These are phyloP conservation scores for Morpho achilles DNA, from an alignment of 2,888 invertebrate genomes.

Conservation along the genomic window DNA sequence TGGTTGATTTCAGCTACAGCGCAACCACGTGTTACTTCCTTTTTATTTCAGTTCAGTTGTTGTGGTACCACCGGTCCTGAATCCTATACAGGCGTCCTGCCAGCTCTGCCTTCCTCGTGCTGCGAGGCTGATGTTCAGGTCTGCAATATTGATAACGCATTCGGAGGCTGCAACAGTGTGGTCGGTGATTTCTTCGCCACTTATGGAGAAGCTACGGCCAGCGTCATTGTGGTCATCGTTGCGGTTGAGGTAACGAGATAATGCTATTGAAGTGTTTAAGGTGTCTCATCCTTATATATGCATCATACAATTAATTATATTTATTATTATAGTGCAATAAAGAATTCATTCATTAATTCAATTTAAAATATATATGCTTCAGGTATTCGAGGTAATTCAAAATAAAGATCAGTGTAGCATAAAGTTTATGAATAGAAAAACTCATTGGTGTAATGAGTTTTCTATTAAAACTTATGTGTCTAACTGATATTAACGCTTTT, in stretches of 20 bases:
- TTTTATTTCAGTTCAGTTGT: constrained; percentile 48
- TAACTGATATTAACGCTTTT: too few species aligned
- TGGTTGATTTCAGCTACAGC: too few species aligned
- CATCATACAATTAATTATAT: too few species aligned
- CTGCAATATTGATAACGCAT: constrained; percentile 34
- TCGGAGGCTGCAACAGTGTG: constrained; percentile 38
- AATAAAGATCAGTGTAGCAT: too few species aligned
- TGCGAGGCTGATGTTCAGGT: constrained; percentile 32
- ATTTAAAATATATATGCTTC: too few species aligned
- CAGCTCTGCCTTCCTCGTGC: constrained; percentile 41
- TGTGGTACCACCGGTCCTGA: constrained; percentile 49
- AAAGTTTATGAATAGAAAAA: too few species aligned
- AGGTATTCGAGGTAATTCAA: too few species aligned
- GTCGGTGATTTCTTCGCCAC: constrained; percentile 42
- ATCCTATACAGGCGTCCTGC: constrained; percentile 34
- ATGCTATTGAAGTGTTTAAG: too few species aligned
- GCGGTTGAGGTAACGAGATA: constrained; percentile 43
- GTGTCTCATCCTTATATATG: not conserved
- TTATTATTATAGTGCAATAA: too few species aligned
- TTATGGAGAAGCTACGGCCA: constrained; percentile 42
- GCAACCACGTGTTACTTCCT: not conserved
- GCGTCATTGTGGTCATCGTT: constrained; percentile 39
- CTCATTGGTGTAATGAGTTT: too few species aligned
- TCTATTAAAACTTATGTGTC: too few species aligned
- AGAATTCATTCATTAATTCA: too few species aligned